These are phyloP conservation scores for Synergus umbraculus DNA, from an alignment of 2,888 invertebrate genomes.

Conservation along the genomic window DNA sequence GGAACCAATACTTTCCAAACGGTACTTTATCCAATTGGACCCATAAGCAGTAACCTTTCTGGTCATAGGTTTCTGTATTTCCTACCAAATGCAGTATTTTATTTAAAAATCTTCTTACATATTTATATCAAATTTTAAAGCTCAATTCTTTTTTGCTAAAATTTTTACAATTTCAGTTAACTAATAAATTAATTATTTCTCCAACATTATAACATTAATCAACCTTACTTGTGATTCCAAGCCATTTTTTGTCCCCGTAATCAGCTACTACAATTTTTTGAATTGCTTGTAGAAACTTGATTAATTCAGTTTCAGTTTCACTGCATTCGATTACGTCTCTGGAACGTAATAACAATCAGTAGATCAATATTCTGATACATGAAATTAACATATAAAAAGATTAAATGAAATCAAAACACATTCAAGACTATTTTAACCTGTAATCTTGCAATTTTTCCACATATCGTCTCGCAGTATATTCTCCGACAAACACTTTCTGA, in stretches of 20 bases:
- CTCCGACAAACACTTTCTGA: slow-evolving; percentile 63
- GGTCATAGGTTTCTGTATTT: slow-evolving; percentile 52
- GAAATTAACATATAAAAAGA: neutral
- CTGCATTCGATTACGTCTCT: slow-evolving; percentile 65
- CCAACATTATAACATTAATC: neutral
- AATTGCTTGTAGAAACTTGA: slow-evolving; percentile 54
- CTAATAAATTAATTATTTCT: neutral
- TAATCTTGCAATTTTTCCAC: slow-evolving; percentile 60
- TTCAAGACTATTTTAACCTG: slow-evolving; percentile 54
- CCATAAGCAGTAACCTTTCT: slow-evolving; percentile 62
- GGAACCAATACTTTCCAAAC: slow-evolving; percentile 69
- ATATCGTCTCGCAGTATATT: slow-evolving; percentile 63
- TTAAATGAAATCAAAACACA: neutral
- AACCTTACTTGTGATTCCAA: slow-evolving; percentile 62
- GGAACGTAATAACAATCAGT: slow-evolving; percentile 39
- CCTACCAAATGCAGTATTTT: slow-evolving; percentile 42
- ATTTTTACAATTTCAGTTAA: neutral
- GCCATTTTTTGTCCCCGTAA: slow-evolving; percentile 57
- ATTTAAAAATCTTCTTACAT: neutral
- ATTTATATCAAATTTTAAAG: neutral
- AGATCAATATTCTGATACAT: neutral
- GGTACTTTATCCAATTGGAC: slow-evolving; percentile 61
- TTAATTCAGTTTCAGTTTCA: slow-evolving; percentile 57
- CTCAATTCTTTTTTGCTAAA: neutral
- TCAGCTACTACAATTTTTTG: slow-evolving; percentile 47